Evolutionary conservation across 2,113 vertebrate species (phyloP), one percentile per base, ranked within the genome.

Genomic region (Piprites chloris): DNA sequence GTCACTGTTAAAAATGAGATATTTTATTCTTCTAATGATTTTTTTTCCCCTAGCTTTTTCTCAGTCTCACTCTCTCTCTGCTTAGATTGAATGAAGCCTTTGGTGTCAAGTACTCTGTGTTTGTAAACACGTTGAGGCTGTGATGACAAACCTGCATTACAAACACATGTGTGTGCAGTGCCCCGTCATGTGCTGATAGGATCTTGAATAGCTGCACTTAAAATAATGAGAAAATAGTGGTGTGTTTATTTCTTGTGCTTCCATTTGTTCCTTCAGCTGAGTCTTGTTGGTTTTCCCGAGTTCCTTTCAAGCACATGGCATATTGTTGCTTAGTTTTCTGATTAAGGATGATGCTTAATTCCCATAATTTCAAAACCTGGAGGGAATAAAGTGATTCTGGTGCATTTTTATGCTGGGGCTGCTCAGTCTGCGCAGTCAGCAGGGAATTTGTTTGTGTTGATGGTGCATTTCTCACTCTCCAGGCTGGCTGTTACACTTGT

Each of bases 81-180:
- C 59, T 75, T 93, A 44, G 75, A 83, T n/a, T 86, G 90, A 74
- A 84, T 90, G 79, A 80, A 66, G 59, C 28, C 9, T 78, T 68
- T 85, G 67, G 71, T 97, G 82, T 93, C 76, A 84, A 3, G 61
- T 59, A 33, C 62, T 88, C 55, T 62, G 28, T 49, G 37, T 69
- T 75, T 81, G 78, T 87, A 93, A 95, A 90, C 68, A 20, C 39
- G 90, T 55, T 32, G 27, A 83, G 82, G 12, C 42, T 72, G 83
- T 41, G 91, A 55, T 90, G 90, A 91, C 68, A 93, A 71, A 93
- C 61, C 75, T 96, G 85, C n/a, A 16, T 91, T 90, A 41, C n/a
- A 74, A 90, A 61, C 68, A 66, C 33, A 23, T 73, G 81, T n/a
- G 39, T 49, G 18, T 58, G 42, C 58, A 23, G 39, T 74, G 59